Percentiles rank a stretch among this genome's conserved stretches.
Evolutionary conservation across 2,113 vertebrate genomes (phyloP).

Genomic region (Oryzias celebensis): DNA sequence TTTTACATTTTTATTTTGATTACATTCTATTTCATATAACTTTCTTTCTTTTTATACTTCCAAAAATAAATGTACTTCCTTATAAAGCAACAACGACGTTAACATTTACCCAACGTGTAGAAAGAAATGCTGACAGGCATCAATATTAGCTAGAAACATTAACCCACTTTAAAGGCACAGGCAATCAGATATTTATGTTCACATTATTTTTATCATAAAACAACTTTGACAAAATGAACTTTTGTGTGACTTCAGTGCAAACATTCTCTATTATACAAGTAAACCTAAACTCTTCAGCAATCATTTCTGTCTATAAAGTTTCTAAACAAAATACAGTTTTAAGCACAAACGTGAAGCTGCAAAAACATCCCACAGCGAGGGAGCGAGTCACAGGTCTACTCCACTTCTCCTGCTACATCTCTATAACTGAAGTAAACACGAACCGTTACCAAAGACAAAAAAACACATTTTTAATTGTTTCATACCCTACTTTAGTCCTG

Average conservation of each 20-base stretch:
- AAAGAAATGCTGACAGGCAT: conserved; percentile 14
- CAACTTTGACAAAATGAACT: conserved; percentile 14
- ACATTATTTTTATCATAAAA: conserved; percentile 29
- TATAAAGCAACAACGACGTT: conserved; percentile 30
- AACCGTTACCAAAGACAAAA: neutral
- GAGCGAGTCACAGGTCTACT: conserved; percentile 30
- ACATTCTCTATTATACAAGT: conserved; percentile 5
- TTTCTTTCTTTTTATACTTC: too few species aligned
- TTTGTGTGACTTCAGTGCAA: conserved; percentile 44
- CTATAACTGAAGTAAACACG: neutral
- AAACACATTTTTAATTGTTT: conserved; percentile 5
- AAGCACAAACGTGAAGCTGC: conserved; percentile 10
- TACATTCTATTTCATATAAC: too few species aligned
- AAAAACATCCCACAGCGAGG: conserved; percentile 23
- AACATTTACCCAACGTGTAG: conserved; percentile 12
- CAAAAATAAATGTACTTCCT: conserved; percentile 22
- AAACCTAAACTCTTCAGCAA: conserved; percentile 8
- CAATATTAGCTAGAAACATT: conserved; percentile 35
- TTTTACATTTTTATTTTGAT: too few species aligned
- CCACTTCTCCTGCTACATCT: conserved; percentile 45
- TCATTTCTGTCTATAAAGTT: neutral
- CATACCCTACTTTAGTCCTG: conserved; percentile 25
- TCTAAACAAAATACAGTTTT: conserved; percentile 2
- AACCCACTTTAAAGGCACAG: conserved; percentile 47
- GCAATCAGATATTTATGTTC: conserved; percentile 40